phyloP scores from a whole-genome alignment of 2,113 vertebrate genomes.

The Chascanopsetta lugubris region DNA sequence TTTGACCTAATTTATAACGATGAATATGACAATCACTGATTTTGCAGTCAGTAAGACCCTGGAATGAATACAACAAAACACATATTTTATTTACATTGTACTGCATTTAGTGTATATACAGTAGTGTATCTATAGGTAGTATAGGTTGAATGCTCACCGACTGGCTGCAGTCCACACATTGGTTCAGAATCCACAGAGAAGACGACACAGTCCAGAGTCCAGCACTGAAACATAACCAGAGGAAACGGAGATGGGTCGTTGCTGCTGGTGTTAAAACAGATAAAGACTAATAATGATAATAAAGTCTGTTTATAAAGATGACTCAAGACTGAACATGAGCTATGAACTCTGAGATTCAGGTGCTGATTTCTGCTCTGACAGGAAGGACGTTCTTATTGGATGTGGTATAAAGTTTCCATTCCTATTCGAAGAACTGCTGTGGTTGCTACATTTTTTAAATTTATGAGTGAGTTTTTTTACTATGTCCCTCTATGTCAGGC shows the following conservation, averaged over 20 bases:
- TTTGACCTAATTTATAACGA: neutral
- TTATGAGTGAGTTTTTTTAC: accelerated
- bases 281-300: neutral
- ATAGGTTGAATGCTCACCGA: conserved; percentile 44
- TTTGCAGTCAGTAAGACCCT: conserved; percentile 59
- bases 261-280: neutral
- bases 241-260: conserved; percentile 30
- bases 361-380: conserved; percentile 22
- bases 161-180: conserved; percentile 55
- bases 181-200: conserved; percentile 51
- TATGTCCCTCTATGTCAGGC: neutral
- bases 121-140: neutral
- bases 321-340: neutral
- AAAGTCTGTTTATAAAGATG: neutral
- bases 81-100: too few relatives aligned
- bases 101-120: too few relatives aligned
- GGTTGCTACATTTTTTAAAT: neutral
- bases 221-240: conserved; percentile 35
- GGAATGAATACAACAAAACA: conserved; percentile 1
- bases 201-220: conserved; percentile 1
- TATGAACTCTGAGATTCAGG: conserved; percentile 13
- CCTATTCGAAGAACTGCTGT: neutral
- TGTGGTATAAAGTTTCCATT: conserved; percentile 19
- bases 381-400: conserved; percentile 33
- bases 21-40: conserved; percentile 66